Evolutionary conservation across 2,113 vertebrate species (phyloP).

Genomic region (Siniperca knerii): DNA sequence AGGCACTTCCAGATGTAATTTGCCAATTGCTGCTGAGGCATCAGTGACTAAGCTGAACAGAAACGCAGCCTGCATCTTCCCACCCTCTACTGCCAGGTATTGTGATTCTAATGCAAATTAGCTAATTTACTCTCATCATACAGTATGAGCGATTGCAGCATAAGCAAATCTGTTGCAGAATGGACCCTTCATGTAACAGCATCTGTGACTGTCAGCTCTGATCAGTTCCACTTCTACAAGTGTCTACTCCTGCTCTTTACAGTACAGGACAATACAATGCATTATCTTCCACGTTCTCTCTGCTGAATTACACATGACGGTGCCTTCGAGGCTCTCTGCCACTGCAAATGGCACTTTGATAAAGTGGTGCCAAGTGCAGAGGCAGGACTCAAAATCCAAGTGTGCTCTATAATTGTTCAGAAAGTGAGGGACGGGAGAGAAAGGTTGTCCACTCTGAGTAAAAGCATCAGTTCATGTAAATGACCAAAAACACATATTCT

Average conservation of each 20-base stretch:
- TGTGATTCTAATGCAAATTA: slow-evolving; percentile 55
- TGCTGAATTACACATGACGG: slow-evolving; percentile 22
- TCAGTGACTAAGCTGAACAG: slow-evolving; percentile 53
- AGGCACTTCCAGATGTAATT: slow-evolving; percentile 61
- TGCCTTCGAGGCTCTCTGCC: slow-evolving; percentile 10
- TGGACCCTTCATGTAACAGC: neutral
- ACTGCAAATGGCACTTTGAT: slow-evolving; percentile 47
- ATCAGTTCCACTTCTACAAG: slow-evolving; percentile 10
- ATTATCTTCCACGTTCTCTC: slow-evolving; percentile 28
- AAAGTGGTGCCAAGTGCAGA: slow-evolving; percentile 35
- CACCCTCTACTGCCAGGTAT: slow-evolving; percentile 27
- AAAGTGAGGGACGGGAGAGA: neutral
- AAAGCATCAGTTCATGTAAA: neutral
- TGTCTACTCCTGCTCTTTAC: slow-evolving; percentile 16
- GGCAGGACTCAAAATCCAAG: slow-evolving; percentile 25
- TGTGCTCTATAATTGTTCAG: slow-evolving; percentile 8
- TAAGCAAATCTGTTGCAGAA: slow-evolving; percentile 20
- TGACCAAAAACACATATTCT: neutral
- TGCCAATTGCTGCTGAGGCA: slow-evolving; percentile 59
- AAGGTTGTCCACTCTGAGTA: neutral
- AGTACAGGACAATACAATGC: slow-evolving; percentile 12
- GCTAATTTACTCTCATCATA: slow-evolving; percentile 30
- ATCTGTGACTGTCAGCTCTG: neutral
- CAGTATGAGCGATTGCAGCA: slow-evolving; percentile 3
- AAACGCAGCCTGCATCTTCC: slow-evolving; percentile 43